These are phyloP conservation scores for Plutella xylostella DNA, from an alignment of 2,888 invertebrate species.

Conservation along the genomic window DNA sequence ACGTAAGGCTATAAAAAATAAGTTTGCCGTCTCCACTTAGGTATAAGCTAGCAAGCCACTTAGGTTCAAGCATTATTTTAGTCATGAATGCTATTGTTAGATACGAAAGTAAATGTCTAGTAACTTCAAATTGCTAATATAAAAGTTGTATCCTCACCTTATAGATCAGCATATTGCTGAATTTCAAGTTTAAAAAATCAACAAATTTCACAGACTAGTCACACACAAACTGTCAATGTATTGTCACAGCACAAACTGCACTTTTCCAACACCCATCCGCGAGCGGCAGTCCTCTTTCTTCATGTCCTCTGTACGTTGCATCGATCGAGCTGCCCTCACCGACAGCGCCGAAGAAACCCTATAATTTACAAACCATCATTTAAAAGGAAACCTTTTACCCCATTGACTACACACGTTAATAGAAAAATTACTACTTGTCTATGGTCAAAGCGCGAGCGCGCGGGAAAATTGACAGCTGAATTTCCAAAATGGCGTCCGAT, in stretches of 20 bases:
- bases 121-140: too few relatives aligned
- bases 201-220: not conserved
- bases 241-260: too few relatives aligned
- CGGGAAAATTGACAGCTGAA: conserved; percentile 25
- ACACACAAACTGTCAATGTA: not conserved
- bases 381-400: conserved; percentile 44
- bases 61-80: too few relatives aligned
- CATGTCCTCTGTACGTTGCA: conserved; percentile 1
- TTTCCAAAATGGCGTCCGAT: conserved; percentile 3
- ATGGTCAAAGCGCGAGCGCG: conserved; percentile 14
- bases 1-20: too few relatives aligned
- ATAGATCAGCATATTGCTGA: conserved; percentile 1
- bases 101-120: too few relatives aligned
- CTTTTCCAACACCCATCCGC: too few relatives aligned
- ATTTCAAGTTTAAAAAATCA: too few relatives aligned
- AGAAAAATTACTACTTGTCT: conserved; percentile 21
- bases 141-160: too few relatives aligned
- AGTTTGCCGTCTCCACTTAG: too few relatives aligned
- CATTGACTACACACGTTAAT: conserved; percentile 44
- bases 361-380: conserved; percentile 54
- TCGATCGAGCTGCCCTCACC: not conserved
- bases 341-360: conserved; percentile 48
- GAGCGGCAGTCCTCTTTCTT: too few relatives aligned
- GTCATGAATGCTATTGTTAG: too few relatives aligned
- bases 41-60: too few relatives aligned